Percentiles rank a stretch among this genome's conserved stretches.
These are phyloP conservation scores for Coreius guichenoti DNA, from an alignment of 2,797 vertebrate genomes.

Conservation along the genomic window DNA sequence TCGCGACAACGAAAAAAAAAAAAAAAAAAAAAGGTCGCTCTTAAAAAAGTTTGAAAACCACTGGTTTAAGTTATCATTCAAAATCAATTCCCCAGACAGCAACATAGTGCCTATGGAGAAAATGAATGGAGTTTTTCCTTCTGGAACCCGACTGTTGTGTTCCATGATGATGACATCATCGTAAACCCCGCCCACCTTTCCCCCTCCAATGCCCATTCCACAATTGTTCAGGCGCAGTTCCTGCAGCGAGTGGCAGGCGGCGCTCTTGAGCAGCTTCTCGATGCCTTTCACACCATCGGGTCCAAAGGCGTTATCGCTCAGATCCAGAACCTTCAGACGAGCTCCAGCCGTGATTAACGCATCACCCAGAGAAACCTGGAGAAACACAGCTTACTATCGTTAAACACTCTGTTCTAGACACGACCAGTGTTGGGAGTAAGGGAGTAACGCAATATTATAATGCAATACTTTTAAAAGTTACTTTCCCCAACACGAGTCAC, in stretches of 20 bases:
- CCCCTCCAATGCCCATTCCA: conserved; percentile 97
- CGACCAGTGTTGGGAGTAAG: too few relatives aligned
- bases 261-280: conserved; percentile 89
- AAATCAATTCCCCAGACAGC: not conserved
- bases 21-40: too few relatives aligned
- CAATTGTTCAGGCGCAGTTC: conserved; percentile 97
- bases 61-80: not conserved
- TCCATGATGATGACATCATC: not conserved
- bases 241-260: conserved; percentile 86
- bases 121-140: not conserved
- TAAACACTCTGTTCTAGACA: not conserved
- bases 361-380: conserved; percentile 88
- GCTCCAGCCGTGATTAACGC: conserved; percentile 90
- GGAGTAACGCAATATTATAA: too few relatives aligned
- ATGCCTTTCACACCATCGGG: conserved; percentile 95
- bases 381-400: not conserved
- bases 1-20: too few relatives aligned
- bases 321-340: conserved; percentile 89
- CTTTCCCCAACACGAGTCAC: not conserved
- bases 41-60: too few relatives aligned
- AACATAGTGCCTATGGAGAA: too few relatives aligned
- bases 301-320: conserved; percentile 98
- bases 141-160: too few relatives aligned
- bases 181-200: conserved; percentile 81
- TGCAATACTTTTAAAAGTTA: too few relatives aligned